Conservation (phyloP, 1,140 invertebrate genomes). For the Andricus grossulariae region DNA sequence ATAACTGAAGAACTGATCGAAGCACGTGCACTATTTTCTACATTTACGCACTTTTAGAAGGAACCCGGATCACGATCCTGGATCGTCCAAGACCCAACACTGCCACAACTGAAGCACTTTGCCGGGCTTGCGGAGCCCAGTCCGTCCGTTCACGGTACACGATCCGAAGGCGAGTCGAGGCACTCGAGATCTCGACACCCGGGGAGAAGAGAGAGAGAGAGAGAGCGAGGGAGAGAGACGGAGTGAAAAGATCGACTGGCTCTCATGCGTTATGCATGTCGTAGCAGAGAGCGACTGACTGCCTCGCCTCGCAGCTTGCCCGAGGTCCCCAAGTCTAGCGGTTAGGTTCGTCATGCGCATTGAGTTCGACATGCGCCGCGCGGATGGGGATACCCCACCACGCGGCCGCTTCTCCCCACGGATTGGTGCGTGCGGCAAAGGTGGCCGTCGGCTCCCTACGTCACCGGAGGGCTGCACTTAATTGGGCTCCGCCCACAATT, state of each 20-base stretch:
- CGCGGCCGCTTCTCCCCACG: neutral
- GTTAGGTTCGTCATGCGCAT: conserved; percentile 68
- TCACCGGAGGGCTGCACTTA: conserved; percentile 67
- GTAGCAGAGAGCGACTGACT: conserved; percentile 76
- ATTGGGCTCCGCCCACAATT: conserved; percentile 52
- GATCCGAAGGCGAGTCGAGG: conserved; percentile 39
- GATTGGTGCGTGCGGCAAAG: conserved; percentile 68
- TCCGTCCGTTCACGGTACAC: conserved; percentile 49
- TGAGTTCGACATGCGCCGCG: conserved; percentile 68
- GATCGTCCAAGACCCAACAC: conserved; percentile 41
- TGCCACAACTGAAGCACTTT: conserved; percentile 41
- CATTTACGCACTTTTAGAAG: conserved; percentile 29
- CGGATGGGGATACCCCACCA: conserved; percentile 61
- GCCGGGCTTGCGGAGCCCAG: conserved; percentile 36
- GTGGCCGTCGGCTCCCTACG: conserved; percentile 72
- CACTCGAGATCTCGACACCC: conserved; percentile 44
- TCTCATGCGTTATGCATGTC: conserved; percentile 80
- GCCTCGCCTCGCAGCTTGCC: conserved; percentile 73
- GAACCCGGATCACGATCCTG: neutral
- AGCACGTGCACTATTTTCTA: conserved; percentile 35
- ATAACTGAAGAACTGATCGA: conserved; percentile 7
- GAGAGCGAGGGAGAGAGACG: conserved; percentile 55
- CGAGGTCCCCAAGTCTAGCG: conserved; percentile 68
- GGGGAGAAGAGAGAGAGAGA: conserved; percentile 55
- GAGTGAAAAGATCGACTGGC: conserved; percentile 65